Conservation (phyloP, 53 echinoderm and acorn worm species). For the Luidia sarsii region DNA sequence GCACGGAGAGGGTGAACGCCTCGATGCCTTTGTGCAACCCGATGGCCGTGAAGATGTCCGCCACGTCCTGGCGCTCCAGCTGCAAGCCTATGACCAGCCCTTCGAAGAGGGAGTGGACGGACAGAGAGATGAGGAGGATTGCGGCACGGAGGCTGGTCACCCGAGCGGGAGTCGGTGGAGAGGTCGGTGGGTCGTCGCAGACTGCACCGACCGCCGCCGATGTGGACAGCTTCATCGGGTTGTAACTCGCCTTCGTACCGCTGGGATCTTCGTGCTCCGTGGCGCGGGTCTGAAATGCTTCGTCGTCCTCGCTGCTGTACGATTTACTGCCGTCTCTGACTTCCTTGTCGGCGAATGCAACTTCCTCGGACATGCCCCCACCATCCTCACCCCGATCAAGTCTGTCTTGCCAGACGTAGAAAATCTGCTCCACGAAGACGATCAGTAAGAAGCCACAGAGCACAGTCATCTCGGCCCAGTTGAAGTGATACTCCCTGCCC, state of each 20-base stretch:
- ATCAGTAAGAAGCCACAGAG: conserved; percentile 79
- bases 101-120: conserved; percentile 89
- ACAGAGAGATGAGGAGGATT: conserved; percentile 80
- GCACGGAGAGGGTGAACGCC: conserved; percentile 86
- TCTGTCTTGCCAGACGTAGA: conserved; percentile 60
- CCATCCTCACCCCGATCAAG: conserved; percentile 25
- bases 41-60: conserved; percentile 87
- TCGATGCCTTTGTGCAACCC: conserved; percentile 90
- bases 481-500: conserved; percentile 50
- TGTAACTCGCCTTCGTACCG: background rate
- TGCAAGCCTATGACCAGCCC: conserved; percentile 91
- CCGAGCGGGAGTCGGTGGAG: background rate
- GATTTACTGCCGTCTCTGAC: background rate
- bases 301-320: background rate
- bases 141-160: conserved; percentile 60
- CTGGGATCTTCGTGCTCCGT: background rate
- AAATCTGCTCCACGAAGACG: conserved; percentile 76
- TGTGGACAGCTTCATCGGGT: background rate
- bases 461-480: conserved; percentile 82
- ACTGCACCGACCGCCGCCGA: background rate
- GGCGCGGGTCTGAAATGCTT: too few relatives aligned
- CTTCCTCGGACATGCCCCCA: background rate
- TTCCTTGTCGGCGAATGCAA: conserved; percentile 13
- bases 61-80: conserved; percentile 46
- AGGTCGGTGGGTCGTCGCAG: background rate